These are phyloP conservation scores for Drosophila cracens DNA, from an alignment of 2,888 invertebrate genomes.

Conservation along the genomic window DNA sequence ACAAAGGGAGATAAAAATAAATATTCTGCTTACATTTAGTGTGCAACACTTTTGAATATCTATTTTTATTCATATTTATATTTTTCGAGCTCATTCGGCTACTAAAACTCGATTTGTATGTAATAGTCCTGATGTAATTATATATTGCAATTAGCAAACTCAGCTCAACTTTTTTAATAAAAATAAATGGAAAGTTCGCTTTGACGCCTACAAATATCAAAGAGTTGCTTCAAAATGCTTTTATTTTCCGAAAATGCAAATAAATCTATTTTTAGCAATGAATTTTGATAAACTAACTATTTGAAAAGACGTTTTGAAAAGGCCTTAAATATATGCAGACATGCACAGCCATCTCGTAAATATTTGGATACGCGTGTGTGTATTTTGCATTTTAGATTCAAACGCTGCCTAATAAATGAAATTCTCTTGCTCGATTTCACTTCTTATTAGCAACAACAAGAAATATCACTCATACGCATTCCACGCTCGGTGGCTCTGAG, in stretches of 20 bases:
- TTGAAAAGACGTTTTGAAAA: neutral
- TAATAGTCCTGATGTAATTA: neutral
- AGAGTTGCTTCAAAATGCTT: neutral
- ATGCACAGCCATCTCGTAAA: no score
- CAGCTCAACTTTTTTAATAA: neutral
- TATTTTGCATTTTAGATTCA: neutral
- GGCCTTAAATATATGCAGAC: neutral
- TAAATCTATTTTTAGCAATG: neutral
- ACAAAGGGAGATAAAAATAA: neutral
- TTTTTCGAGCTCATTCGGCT: neutral
- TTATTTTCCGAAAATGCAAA: neutral
- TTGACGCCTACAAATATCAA: neutral
- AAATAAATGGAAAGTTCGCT: neutral
- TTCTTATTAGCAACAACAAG: slow-evolving; percentile 12
- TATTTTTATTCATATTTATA: neutral
- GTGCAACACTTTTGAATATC: neutral
- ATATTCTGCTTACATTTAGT: neutral
- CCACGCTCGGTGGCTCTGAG: slow-evolving; percentile 15
- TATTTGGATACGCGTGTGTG: neutral
- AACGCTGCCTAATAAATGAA: slow-evolving; percentile 11
- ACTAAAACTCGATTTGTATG: neutral
- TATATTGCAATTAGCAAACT: neutral
- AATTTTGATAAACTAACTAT: neutral
- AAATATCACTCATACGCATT: slow-evolving; percentile 45
- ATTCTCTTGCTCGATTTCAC: slow-evolving; percentile 6